A percentile compares a stretch with the other conserved stretches of the same genome.
Conservation (phyloP, 2,797 vertebrate species). For the Telmatherina bonti region DNA sequence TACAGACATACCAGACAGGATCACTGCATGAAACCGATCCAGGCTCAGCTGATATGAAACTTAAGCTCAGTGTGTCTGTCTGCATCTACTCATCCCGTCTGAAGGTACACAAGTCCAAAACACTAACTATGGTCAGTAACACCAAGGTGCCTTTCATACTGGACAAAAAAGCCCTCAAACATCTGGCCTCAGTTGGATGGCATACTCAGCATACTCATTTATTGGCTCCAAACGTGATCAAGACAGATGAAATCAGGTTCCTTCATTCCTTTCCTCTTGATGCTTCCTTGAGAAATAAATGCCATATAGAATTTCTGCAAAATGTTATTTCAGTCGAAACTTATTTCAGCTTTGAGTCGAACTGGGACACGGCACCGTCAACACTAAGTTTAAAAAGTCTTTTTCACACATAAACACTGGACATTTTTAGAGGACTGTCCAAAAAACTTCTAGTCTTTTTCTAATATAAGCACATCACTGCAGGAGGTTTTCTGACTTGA, state of each 20-base stretch:
- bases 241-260: neutral
- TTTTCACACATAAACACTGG: neutral
- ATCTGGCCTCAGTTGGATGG: neutral
- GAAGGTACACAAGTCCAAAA: constrained; percentile 5
- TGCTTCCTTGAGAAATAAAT: neutral
- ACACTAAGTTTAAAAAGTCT: neutral
- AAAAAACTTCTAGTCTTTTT: neutral
- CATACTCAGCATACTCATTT: neutral
- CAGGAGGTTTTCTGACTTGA: too few relatives aligned
- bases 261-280: neutral
- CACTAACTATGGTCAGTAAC: neutral
- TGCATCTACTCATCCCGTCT: constrained; percentile 40
- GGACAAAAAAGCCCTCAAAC: neutral
- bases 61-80: constrained; percentile 34
- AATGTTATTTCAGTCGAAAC: neutral
- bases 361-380: neutral
- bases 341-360: neutral
- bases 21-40: constrained; percentile 62
- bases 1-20: constrained; percentile 82
- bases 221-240: neutral
- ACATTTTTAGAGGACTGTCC: neutral
- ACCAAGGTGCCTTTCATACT: neutral
- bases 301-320: neutral
- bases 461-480: too few relatives aligned
- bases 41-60: constrained; percentile 64